Base-by-base conservation (phyloP, 2,797 vertebrate genomes). In the Galago senegalensis region DNA sequence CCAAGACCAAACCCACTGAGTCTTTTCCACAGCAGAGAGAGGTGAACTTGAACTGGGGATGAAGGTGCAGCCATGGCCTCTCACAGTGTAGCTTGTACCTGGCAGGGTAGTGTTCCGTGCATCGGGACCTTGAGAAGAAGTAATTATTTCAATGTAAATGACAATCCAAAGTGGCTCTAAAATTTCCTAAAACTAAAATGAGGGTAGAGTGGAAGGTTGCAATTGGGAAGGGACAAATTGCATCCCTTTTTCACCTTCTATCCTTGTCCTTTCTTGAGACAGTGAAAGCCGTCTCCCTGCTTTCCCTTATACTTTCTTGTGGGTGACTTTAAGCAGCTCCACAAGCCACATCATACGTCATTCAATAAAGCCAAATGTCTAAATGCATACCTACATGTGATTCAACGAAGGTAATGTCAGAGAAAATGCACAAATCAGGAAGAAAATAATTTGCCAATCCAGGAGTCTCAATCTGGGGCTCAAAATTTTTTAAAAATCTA, bases 391-490 rank as follows among this genome's bases (percentile, higher is more conserved):
- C 43, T 61, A 31, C 49, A 53, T 25, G 23, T 40, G 43, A 67
- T 76, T 80, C 75, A 56, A 87, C 79, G n/a, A 23, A 25, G 40
- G 20, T 29, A 87, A 89, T 1, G 49, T 10, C 73, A 73, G 34
- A 85, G 87, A 25, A 85, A 91, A 94, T 17, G 31, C 21, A 83
- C 65, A 87, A 84, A 83, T 76, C 43, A 76, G 85, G 25, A 87
- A 80, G 67, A 92, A 95, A 82, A 72, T 80, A 40, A 91, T 27
- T 90, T 95, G 31, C 67, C 49, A 84, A 53, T 2, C 14, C 25
- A 29, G 16, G 27, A 77, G 20, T 83, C 18, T 53, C 27, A 69
- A 20, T n/a, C 86, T 56, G 2, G 13, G 16, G 29, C 43, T 86
- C 58, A 70, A 79, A 69, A 69, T 61, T 49, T 12, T 2, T 5